A percentile compares a stretch with the other conserved stretches of the same genome.
These are phyloP conservation scores for Standfussiana lucernea DNA, from an alignment of 2,888 invertebrate species.

Conservation along the genomic window DNA sequence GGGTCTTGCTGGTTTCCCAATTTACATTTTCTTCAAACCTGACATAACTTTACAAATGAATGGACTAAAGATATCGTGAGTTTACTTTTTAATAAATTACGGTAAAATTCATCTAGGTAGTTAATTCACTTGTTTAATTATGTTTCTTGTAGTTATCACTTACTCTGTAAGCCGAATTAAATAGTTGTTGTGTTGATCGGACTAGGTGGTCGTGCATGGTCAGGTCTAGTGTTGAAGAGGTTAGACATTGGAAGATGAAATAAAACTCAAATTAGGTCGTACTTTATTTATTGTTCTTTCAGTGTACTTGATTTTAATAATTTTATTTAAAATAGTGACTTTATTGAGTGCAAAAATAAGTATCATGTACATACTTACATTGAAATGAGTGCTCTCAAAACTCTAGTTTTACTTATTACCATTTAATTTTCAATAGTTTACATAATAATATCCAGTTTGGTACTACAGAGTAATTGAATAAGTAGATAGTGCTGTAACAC, in stretches of 20 bases:
- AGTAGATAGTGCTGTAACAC: slow-evolving; percentile 59
- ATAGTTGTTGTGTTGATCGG: not conserved
- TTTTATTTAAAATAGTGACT: slow-evolving; percentile 89
- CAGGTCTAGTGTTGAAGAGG: not conserved
- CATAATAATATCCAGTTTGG: slow-evolving; percentile 66
- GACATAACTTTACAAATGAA: slow-evolving; percentile 30
- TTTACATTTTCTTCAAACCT: slow-evolving; percentile 13
- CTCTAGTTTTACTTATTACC: slow-evolving; percentile 74
- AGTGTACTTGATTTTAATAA: slow-evolving; percentile 85
- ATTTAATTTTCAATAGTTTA: slow-evolving; percentile 66
- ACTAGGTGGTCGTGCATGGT: not conserved
- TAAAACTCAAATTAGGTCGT: slow-evolving; percentile 77
- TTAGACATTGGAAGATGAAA: slow-evolving; percentile 56
- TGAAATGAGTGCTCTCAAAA: slow-evolving; percentile 86
- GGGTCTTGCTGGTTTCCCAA: slow-evolving; percentile 6
- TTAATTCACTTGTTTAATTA: slow-evolving; percentile 2
- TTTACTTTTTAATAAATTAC: slow-evolving; percentile 7
- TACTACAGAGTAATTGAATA: slow-evolving; percentile 67
- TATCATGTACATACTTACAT: slow-evolving; percentile 79
- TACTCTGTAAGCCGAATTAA: not conserved
- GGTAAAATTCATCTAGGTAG: not conserved
- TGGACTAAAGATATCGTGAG: slow-evolving; percentile 13
- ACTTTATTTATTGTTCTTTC: slow-evolving; percentile 86
- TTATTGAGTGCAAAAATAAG: slow-evolving; percentile 89
- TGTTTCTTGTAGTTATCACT: slow-evolving; percentile 18